phyloP scores from a whole-genome alignment of 2,113 vertebrate genomes.

The Stigmatopora argus region DNA sequence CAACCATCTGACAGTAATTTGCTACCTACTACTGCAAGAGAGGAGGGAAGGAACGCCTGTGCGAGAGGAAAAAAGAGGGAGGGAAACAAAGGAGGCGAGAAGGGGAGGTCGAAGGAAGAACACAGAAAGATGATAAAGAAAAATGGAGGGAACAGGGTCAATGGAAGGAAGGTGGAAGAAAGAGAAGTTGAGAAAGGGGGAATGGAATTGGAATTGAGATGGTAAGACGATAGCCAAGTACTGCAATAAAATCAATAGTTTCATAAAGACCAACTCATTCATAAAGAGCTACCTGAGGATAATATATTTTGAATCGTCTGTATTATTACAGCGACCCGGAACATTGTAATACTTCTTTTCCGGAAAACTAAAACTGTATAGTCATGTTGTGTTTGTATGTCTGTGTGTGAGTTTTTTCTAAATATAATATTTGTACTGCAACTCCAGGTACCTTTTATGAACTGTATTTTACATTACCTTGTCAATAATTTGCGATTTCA shows the following conservation, averaged over 20 bases:
- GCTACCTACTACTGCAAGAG: conserved; percentile 76
- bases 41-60: conserved; percentile 12
- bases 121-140: conserved; percentile 13
- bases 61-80: conserved; percentile 19
- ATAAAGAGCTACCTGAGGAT: conserved; percentile 56
- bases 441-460: background rate
- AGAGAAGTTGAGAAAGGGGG: conserved; percentile 6
- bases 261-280: conserved; percentile 59
- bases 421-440: background rate
- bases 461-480: background rate
- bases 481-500: too few species aligned
- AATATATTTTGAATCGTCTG: conserved; percentile 57
- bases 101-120: background rate
- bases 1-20: conserved; percentile 96
- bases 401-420: background rate
- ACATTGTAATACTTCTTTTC: conserved; percentile 14
- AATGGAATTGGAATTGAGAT: conserved; percentile 4
- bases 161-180: background rate
- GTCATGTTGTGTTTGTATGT: background rate
- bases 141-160: conserved; percentile 8
- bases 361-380: background rate
- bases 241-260: conserved; percentile 63
- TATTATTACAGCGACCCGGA: conserved; percentile 52
- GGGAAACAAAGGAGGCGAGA: conserved; percentile 19
- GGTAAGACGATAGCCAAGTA: background rate